These are phyloP conservation scores for Psilanteris sp. DNA, from an alignment of 1,140 invertebrate species.

Conservation along the genomic window DNA sequence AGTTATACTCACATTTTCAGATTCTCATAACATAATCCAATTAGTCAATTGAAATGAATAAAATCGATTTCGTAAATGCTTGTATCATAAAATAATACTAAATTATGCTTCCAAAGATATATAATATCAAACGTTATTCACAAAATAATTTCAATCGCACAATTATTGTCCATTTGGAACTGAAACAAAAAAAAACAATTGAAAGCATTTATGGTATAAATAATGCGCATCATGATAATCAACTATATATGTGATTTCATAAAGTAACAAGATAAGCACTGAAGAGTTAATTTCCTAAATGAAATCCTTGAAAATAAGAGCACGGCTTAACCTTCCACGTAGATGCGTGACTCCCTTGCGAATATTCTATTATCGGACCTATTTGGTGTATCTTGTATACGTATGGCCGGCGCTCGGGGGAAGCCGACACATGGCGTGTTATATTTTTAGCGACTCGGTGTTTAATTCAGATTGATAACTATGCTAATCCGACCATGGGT, in stretches of 20 bases:
- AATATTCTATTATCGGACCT: conserved; percentile 40
- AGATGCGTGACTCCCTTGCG: conserved; percentile 51
- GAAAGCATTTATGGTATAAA: too few species aligned
- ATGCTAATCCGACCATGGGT: conserved; percentile 60
- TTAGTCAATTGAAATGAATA: too few species aligned
- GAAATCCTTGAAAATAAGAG: conserved; percentile 33
- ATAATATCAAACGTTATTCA: too few species aligned
- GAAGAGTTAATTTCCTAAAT: conserved; percentile 18
- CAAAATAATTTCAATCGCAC: too few species aligned
- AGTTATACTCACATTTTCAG: too few species aligned
- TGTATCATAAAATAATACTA: too few species aligned
- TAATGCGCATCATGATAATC: too few species aligned
- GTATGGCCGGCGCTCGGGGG: background rate
- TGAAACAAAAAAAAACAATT: too few species aligned
- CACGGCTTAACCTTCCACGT: conserved; percentile 23
- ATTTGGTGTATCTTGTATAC: conserved; percentile 17
- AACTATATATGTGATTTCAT: conserved; percentile 28
- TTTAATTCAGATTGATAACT: conserved; percentile 65
- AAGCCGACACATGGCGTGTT: conserved; percentile 39
- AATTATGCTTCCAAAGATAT: too few species aligned
- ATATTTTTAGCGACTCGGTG: conserved; percentile 60
- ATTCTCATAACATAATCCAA: too few species aligned
- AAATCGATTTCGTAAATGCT: too few species aligned
- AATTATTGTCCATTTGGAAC: too few species aligned
- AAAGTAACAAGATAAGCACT: conserved; percentile 8